Base-by-base conservation (phyloP, 23 tunicate genomes). In the Trididemnum nubilum region DNA sequence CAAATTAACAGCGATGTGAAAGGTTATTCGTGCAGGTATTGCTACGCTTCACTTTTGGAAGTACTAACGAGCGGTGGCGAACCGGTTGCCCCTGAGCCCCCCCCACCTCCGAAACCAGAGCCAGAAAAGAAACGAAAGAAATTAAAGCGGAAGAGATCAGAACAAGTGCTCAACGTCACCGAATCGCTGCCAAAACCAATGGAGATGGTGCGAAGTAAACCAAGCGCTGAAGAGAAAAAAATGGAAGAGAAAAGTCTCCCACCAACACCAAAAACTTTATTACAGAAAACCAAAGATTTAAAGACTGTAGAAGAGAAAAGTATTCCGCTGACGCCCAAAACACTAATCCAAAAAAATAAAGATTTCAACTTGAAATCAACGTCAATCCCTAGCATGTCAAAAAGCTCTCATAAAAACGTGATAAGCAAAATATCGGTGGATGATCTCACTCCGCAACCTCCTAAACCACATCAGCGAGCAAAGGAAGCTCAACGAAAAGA, bases 1-100 rank as follows among this genome's bases (percentile, higher is more conserved):
- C 87, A 91, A 34, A 81, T 81, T 64, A 91, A 91, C 75, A 31
- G 29, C n/a, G 97, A 85, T 27, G 12, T 91, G 18, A 91, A 91
- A 49, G 89, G 89, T 18, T 91, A 91, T 78, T 77, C 86, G 12
- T 91, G 97, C 77, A 79, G 85, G 7, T 91, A 30, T 82, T 91
- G 97, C 66, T 91, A 91, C 65, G 33, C 87, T 0, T 85, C 90
- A 1, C 36, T 91, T 73, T 86, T 91, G 26, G 86, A 77, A 24
- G 87, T 85, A 2, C 79, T 91, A 1, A 71, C 89, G 59, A 33
- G 52, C 0, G 85, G 64, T 0, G 85, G 64, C 0, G 52, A 31
- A 18, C 15, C 26, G 35, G 58, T 5, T 7, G n/a, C 71, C 4
- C 51, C 38, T 23, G 83, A 74, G 59, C 31, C 77, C 9, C 61